These are phyloP conservation scores for human (Homo sapiens) DNA, from an alignment of 2,113 vertebrate species.

Conservation along the genomic window DNA sequence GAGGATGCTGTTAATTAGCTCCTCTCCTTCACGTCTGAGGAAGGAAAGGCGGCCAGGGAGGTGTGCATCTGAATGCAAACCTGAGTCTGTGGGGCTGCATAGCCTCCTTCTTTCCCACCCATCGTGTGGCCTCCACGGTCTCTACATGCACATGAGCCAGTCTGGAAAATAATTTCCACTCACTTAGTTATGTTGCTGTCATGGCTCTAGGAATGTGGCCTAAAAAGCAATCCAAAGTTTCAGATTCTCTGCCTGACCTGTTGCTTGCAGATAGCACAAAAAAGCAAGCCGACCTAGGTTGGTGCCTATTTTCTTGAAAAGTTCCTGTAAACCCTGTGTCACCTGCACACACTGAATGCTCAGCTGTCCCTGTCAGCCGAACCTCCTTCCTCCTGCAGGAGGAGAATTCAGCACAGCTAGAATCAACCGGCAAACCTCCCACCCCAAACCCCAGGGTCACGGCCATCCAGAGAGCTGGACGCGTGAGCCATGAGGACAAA, in stretches of 20 bases:
- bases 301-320: not conserved
- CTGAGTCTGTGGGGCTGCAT: fast-evolving
- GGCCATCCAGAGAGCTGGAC: not conserved
- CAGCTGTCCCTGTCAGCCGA: not conserved
- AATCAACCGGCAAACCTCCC: not conserved
- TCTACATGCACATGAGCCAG: fast-evolving
- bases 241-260: not conserved
- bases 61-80: too few species aligned
- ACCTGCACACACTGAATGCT: not conserved
- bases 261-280: not conserved
- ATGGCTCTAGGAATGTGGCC: not conserved
- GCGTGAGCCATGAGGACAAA: slow-evolving; percentile 52
- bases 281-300: not conserved
- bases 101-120: not conserved
- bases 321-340: not conserved
- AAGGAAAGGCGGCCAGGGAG: fast-evolving
- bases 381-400: not conserved
- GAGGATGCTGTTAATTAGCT: not conserved
- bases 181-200: not conserved
- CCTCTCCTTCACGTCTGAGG: fast-evolving
- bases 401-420: not conserved
- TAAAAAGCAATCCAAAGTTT: not conserved
- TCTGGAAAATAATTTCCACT: not conserved
- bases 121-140: fast-evolving
- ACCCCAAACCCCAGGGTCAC: not conserved